Percentiles rank a stretch among this genome's conserved stretches.
These are phyloP conservation scores for Heliconius hermathena DNA, from an alignment of 1,140 invertebrate genomes.

Conservation along the genomic window DNA sequence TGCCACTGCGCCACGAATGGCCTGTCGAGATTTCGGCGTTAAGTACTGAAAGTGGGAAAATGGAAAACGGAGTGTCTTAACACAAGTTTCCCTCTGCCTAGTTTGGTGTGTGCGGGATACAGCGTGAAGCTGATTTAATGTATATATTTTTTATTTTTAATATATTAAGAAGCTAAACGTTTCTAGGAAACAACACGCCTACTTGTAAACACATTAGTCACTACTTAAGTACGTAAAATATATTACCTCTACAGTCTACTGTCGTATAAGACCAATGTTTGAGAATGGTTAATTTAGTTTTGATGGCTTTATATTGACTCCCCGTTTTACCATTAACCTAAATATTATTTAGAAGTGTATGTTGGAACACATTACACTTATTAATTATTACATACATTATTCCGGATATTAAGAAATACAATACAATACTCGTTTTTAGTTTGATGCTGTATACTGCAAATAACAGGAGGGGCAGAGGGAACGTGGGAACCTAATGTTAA, in stretches of 20 bases:
- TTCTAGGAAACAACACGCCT: background rate
- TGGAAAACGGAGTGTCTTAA: too few relatives aligned
- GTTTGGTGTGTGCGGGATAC: too few relatives aligned
- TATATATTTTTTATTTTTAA: background rate
- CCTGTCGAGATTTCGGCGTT: too few relatives aligned
- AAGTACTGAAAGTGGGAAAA: too few relatives aligned
- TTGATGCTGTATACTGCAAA: too few relatives aligned
- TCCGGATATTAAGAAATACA: too few relatives aligned
- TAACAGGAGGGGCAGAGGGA: too few relatives aligned
- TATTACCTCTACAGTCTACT: background rate
- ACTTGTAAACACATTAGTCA: background rate
- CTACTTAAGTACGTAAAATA: background rate
- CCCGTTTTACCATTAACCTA: background rate
- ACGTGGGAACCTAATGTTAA: too few relatives aligned
- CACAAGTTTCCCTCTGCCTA: too few relatives aligned
- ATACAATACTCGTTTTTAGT: too few relatives aligned
- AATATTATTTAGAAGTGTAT: background rate
- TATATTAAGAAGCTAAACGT: background rate
- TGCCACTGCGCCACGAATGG: too few relatives aligned
- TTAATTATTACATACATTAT: background rate
- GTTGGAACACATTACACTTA: background rate
- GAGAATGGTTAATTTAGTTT: conserved; percentile 3
- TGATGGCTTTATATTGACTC: background rate
- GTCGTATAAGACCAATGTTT: background rate
- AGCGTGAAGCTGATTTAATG: too few relatives aligned